These are phyloP conservation scores for Oplegnathus fasciatus DNA, from an alignment of 2,113 vertebrate genomes.

Conservation along the genomic window DNA sequence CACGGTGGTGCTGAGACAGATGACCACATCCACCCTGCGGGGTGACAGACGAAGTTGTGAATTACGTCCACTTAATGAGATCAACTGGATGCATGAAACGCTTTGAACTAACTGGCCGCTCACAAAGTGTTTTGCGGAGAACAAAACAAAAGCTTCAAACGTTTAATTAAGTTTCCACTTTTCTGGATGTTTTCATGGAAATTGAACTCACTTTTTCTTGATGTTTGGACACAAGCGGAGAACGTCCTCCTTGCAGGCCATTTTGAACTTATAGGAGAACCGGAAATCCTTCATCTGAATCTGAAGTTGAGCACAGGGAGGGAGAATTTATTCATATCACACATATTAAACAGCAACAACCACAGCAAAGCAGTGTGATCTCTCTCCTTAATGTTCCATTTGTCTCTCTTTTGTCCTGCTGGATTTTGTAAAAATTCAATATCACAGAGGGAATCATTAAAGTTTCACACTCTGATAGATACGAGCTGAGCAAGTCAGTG, in stretches of 20 bases:
- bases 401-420: background rate
- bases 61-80: background rate
- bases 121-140: background rate
- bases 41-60: rapidly evolving
- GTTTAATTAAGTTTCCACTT: background rate
- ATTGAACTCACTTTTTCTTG: conserved; percentile 92
- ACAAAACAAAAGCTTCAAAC: background rate
- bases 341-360: background rate
- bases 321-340: background rate
- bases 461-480: background rate
- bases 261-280: conserved; percentile 99
- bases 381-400: background rate
- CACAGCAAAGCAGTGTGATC: background rate
- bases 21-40: conserved; percentile 95
- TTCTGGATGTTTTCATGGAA: background rate
- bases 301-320: conserved; percentile 71
- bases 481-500: background rate
- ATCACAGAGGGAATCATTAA: background rate
- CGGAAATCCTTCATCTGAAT: conserved; percentile 98
- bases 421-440: background rate
- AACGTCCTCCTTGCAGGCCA: conserved; percentile 98
- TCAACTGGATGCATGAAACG: background rate
- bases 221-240: conserved; percentile 95
- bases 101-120: background rate
- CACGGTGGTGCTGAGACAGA: conserved; percentile 96